These are phyloP conservation scores for Diachasma alloeum DNA, from an alignment of 1,140 invertebrate genomes.

Conservation along the genomic window DNA sequence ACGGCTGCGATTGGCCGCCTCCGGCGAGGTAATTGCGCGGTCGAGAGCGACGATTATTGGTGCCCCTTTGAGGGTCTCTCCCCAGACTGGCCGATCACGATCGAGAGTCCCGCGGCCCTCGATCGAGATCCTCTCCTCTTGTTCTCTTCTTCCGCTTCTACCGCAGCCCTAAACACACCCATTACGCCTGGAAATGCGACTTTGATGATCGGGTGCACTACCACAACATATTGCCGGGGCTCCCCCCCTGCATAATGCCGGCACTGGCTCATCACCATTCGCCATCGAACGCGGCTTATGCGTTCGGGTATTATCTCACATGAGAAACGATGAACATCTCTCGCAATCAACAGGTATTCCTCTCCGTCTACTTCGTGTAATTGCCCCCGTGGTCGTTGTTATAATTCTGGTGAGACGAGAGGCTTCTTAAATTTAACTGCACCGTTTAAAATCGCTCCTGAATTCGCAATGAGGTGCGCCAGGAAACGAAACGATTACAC, in stretches of 20 bases:
- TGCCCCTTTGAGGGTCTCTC: conserved; percentile 6
- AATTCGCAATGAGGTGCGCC: conserved; percentile 22
- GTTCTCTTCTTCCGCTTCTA: neutral
- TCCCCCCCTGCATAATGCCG: conserved; percentile 13
- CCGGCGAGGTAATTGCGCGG: conserved; percentile 33
- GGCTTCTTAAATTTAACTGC: neutral
- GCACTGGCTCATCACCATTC: neutral
- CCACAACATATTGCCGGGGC: neutral
- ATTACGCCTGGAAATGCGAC: conserved; percentile 61
- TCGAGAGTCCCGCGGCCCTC: conserved; percentile 23
- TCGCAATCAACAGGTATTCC: conserved; percentile 33
- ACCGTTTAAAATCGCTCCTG: conserved; percentile 19
- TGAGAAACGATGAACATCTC: conserved; percentile 6
- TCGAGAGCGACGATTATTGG: conserved; percentile 37
- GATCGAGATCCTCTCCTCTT: conserved; percentile 19
- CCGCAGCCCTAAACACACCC: conserved; percentile 47
- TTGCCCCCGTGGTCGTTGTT: neutral
- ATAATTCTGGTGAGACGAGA: neutral
- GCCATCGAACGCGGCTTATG: conserved; percentile 6
- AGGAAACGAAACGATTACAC: neutral
- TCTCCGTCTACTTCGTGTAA: neutral
- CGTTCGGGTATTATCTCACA: neutral
- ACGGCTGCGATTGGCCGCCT: conserved; percentile 30
- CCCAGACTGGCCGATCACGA: conserved; percentile 28
- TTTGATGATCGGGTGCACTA: conserved; percentile 60